Percentiles rank a stretch among this genome's conserved stretches.
Conservation (phyloP, 1,140 invertebrate genomes). For the Bombus affinis region DNA sequence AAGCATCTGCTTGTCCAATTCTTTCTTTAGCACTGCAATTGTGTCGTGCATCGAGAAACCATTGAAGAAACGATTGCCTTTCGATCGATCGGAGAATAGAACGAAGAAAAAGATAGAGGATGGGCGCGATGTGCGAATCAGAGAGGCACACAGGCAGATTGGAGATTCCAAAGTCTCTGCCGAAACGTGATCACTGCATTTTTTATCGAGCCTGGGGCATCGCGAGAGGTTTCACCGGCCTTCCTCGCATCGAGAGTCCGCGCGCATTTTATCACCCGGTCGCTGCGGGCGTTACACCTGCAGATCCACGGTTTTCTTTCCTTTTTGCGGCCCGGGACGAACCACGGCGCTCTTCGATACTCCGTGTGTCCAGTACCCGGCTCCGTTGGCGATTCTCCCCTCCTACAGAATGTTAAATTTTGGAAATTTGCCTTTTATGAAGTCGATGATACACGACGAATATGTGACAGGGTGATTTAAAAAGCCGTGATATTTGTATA, state of each 20-base stretch:
- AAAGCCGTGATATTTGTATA: background rate
- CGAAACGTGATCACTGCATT: conserved; percentile 70
- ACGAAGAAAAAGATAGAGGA: background rate
- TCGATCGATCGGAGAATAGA: conserved; percentile 6
- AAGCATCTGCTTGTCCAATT: too few species aligned
- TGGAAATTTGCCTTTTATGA: background rate
- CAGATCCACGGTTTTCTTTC: conserved; percentile 53
- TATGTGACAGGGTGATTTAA: background rate
- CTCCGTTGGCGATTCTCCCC: conserved; percentile 23
- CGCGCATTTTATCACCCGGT: conserved; percentile 71
- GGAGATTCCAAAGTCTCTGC: conserved; percentile 65
- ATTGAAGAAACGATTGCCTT: background rate
- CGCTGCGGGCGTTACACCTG: conserved; percentile 76
- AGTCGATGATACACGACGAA: background rate
- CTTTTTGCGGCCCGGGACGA: conserved; percentile 38
- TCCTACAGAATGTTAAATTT: background rate
- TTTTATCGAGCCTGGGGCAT: conserved; percentile 66
- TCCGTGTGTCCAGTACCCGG: background rate
- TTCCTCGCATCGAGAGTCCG: conserved; percentile 51
- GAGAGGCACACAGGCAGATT: conserved; percentile 53
- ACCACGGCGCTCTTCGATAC: conserved; percentile 20
- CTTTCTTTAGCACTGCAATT: background rate
- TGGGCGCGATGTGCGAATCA: conserved; percentile 39
- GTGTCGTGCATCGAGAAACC: background rate
- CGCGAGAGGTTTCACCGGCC: conserved; percentile 52